Evolutionary conservation across 2,888 invertebrate genomes (phyloP).

Genomic region (Mystacides longicornis): DNA sequence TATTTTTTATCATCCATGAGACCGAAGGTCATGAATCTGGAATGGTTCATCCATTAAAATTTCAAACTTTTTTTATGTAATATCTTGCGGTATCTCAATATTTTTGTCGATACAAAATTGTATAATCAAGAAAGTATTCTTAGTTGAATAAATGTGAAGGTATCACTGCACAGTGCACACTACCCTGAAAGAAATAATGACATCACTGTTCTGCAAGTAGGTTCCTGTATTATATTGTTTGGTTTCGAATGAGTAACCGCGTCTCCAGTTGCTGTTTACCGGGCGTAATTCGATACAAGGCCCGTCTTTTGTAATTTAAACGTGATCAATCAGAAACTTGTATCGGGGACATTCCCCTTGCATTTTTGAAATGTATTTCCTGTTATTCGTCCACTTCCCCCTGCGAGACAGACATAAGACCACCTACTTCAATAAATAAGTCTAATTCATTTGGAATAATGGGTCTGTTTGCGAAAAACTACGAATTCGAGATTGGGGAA

Average conservation of each 20-base stretch:
- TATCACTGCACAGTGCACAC: no score
- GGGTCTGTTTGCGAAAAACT: slow-evolving; percentile 19
- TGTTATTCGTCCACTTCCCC: slow-evolving; percentile 4
- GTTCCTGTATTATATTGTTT: not conserved
- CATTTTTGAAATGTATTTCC: slow-evolving; percentile 11
- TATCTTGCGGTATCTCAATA: no score
- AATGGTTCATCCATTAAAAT: no score
- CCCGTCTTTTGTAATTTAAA: slow-evolving; percentile 9
- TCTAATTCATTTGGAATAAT: slow-evolving; percentile 23
- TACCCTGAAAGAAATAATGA: not conserved
- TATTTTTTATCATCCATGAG: no score
- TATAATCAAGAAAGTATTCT: no score
- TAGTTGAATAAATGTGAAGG: no score
- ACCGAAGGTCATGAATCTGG: no score
- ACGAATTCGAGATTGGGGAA: not conserved
- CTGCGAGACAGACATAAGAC: not conserved
- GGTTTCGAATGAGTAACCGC: not conserved
- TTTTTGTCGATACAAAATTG: no score
- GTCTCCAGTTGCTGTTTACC: not conserved
- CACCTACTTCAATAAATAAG: slow-evolving; percentile 11
- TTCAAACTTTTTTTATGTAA: no score
- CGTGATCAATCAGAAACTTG: slow-evolving; percentile 13
- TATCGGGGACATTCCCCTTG: slow-evolving; percentile 10
- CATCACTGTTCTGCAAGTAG: not conserved
- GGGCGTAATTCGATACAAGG: slow-evolving; percentile 3